Evolutionary conservation across 1,140 invertebrate species (phyloP).

Genomic region (Anastatus disparis): DNA sequence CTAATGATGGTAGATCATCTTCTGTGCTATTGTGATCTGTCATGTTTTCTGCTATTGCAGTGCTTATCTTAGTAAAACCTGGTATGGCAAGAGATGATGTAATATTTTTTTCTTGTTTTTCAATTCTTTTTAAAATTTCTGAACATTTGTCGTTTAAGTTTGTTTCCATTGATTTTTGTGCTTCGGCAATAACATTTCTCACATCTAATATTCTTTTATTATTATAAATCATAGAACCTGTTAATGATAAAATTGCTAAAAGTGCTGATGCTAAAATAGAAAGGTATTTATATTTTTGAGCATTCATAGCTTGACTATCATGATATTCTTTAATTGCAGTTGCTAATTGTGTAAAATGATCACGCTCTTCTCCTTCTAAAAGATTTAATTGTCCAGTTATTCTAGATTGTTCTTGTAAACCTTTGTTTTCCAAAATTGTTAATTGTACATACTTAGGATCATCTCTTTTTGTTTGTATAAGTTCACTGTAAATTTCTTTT

Average conservation of each 20-base stretch:
- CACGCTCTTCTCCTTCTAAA: slow-evolving; percentile 58
- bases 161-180: slow-evolving; percentile 52
- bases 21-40: slow-evolving; percentile 7
- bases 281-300: slow-evolving; percentile 62
- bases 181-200: slow-evolving; percentile 45
- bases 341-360: slow-evolving; percentile 59
- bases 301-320: slow-evolving; percentile 59
- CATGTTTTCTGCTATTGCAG: neutral
- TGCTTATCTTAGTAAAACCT: slow-evolving; percentile 9
- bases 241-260: slow-evolving; percentile 55
- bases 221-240: slow-evolving; percentile 60
- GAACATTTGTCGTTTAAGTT: slow-evolving; percentile 41
- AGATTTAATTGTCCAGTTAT: slow-evolving; percentile 49
- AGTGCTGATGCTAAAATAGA: slow-evolving; percentile 59
- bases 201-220: slow-evolving; percentile 56
- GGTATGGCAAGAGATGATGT: slow-evolving; percentile 21
- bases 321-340: slow-evolving; percentile 65
- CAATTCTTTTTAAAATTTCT: slow-evolving; percentile 29
- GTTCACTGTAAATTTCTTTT: slow-evolving; percentile 59
- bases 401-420: slow-evolving; percentile 56
- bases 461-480: slow-evolving; percentile 57
- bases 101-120: slow-evolving; percentile 36
- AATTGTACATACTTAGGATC: slow-evolving; percentile 62
- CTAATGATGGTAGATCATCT: slow-evolving; percentile 28
- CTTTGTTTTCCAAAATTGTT: slow-evolving; percentile 61